Percentiles rank a stretch among this genome's conserved stretches.
Evolutionary conservation across 2,113 vertebrate species (phyloP).

Genomic region (Esox niger): DNA sequence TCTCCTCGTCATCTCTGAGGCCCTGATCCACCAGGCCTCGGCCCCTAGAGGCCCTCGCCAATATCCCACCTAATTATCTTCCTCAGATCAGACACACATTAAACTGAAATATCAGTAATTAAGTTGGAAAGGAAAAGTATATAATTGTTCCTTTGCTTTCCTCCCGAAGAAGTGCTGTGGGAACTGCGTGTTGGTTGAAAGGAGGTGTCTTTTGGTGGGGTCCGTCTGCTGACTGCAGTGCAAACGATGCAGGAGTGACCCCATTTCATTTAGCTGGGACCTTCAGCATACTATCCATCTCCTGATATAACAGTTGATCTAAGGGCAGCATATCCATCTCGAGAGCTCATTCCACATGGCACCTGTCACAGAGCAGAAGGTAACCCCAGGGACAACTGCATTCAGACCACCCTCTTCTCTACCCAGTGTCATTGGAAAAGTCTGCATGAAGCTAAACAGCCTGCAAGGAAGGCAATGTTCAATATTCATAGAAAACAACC

Average conservation of each 20-base stretch:
- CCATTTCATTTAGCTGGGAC: not conserved
- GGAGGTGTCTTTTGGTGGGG: slow-evolving; percentile 44
- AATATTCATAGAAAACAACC: not conserved
- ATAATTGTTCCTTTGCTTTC: slow-evolving; percentile 58
- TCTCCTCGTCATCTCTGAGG: slow-evolving; percentile 82
- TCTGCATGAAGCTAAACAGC: not conserved
- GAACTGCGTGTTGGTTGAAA: slow-evolving; percentile 37
- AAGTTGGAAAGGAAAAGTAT: slow-evolving; percentile 63
- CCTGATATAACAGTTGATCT: not conserved
- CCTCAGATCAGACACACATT: slow-evolving; percentile 70
- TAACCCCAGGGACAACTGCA: not conserved
- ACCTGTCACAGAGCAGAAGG: not conserved
- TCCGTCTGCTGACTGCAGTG: slow-evolving; percentile 2
- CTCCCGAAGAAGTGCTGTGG: slow-evolving; percentile 20
- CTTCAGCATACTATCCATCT: not conserved
- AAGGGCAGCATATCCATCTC: not conserved
- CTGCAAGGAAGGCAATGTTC: not conserved
- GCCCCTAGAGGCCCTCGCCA: slow-evolving; percentile 72
- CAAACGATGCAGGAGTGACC: not conserved
- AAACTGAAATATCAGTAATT: slow-evolving; percentile 75
- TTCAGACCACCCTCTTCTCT: not conserved
- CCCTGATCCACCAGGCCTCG: slow-evolving; percentile 65
- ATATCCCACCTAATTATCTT: slow-evolving; percentile 78
- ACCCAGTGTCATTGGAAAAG: not conserved
- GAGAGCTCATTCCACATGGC: not conserved